These are phyloP conservation scores for Drosophila watanabei DNA, from an alignment of 1,140 invertebrate genomes.

Conservation along the genomic window DNA sequence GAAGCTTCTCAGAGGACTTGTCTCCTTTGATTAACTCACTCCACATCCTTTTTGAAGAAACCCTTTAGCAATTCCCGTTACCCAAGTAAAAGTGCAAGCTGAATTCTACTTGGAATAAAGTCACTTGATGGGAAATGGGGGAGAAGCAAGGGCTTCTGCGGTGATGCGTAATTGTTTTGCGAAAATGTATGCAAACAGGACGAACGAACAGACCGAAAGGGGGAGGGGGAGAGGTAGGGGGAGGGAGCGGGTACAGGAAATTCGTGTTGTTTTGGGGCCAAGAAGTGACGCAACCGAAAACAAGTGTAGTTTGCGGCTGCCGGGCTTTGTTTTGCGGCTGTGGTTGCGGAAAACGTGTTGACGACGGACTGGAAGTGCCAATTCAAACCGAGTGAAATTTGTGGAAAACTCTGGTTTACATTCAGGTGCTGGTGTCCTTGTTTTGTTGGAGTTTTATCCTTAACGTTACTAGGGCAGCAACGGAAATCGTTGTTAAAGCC, in stretches of 20 bases:
- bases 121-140: neutral
- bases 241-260: neutral
- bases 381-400: constrained; percentile 1
- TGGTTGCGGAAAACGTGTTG: constrained; percentile 10
- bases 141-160: constrained; percentile 26
- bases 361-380: constrained; percentile 10
- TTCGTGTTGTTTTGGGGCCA: constrained; percentile 20
- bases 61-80: neutral
- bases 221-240: neutral
- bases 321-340: constrained; percentile 41
- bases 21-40: neutral
- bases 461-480: neutral
- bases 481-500: neutral
- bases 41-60: neutral
- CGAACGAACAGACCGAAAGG: neutral
- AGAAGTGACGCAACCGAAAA: constrained; percentile 40
- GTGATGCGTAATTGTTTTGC: constrained; percentile 55
- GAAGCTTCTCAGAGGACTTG: neutral
- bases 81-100: neutral
- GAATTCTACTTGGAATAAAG: neutral
- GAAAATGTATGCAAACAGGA: constrained; percentile 50
- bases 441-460: neutral
- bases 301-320: constrained; percentile 56
- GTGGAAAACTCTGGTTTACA: neutral
- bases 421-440: neutral